Conservation (phyloP, 2,113 vertebrate genomes). For the Cyanoderma ruficeps region DNA sequence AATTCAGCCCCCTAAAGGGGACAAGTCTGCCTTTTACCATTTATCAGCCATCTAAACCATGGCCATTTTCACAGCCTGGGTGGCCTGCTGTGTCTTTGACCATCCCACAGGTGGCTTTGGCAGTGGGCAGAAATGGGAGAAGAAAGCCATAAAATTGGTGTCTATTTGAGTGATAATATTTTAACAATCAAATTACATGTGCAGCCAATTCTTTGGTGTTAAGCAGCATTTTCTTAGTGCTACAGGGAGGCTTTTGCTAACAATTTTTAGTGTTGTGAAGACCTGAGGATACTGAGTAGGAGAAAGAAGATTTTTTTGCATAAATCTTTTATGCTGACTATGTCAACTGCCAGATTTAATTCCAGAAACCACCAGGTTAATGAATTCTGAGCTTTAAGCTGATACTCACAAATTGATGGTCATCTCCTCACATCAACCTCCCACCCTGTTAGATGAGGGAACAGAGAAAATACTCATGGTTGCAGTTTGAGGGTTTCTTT, state of each 20-base stretch:
- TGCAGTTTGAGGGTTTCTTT: background rate
- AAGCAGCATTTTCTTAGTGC: background rate
- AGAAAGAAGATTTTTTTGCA: background rate
- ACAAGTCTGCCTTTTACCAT: background rate
- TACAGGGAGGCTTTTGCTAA: background rate
- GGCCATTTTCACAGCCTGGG: background rate
- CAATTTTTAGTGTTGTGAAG: background rate
- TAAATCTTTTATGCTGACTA: background rate
- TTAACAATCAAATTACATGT: background rate
- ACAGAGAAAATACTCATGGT: background rate
- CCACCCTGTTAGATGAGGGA: background rate
- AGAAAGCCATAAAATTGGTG: background rate
- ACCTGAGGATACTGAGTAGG: background rate
- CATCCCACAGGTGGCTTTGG: background rate
- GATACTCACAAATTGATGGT: background rate
- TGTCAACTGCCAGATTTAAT: background rate
- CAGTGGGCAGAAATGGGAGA: background rate
- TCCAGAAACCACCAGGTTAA: constrained; percentile 46
- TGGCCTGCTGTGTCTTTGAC: background rate
- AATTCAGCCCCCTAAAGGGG: background rate
- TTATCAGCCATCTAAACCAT: background rate
- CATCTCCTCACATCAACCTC: background rate
- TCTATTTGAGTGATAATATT: background rate
- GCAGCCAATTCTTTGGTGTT: background rate
- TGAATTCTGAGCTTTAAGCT: constrained; percentile 15